Base-by-base conservation (phyloP, 2,888 invertebrate species). In the Lasioglossum lativentre region DNA sequence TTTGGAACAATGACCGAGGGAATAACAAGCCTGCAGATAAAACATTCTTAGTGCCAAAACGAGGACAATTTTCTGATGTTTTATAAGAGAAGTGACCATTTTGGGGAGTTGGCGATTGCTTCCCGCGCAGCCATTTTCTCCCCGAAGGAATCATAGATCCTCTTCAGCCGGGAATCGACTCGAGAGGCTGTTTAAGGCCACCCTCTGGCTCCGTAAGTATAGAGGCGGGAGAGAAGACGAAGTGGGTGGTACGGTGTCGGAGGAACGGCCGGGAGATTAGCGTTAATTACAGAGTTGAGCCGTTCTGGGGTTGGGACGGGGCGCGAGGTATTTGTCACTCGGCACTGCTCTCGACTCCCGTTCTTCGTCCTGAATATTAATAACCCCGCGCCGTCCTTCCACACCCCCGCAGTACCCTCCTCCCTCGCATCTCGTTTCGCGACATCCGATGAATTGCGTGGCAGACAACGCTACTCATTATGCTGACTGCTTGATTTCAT, bases 231-330 rank as follows among this genome's bases (percentile, higher is more conserved):
- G 89, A 85, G 88, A 90, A 89, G 91, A 88, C 89, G 89, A 88
- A 89, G 92, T 88, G 89, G 90, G 88, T 88, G 91, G 89, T 89
- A 88, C 88, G 88, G 90, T 92, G 93, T 93, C 91, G 90, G 91
- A 92, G 92, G 90, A 91, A 92, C 91, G 91, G 90, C 89, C 91
- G 91, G 92, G 93, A 95, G 94, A 94, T 95, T 95, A 95, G 95
- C 94, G 94, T 94, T 95, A 95, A 95, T 95, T 95, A 94, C 94
- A 93, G 94, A 94, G 93, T 92, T 88, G 91, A 89, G 86, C 88
- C 91, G 90, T 85, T 80, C 87, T 89, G 91, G 93, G 92, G 93
- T 92, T 91, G 87, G 90, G 90, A 88, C 90, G 90, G 88, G 89
- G 92, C 82, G 90, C 89, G 91, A 92, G 93, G 93, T 94, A 95